A percentile compares a stretch with the other conserved stretches of the same genome.
phyloP scores from a whole-genome alignment of 2,797 vertebrate species.

The Cercopithecus petaurista region DNA sequence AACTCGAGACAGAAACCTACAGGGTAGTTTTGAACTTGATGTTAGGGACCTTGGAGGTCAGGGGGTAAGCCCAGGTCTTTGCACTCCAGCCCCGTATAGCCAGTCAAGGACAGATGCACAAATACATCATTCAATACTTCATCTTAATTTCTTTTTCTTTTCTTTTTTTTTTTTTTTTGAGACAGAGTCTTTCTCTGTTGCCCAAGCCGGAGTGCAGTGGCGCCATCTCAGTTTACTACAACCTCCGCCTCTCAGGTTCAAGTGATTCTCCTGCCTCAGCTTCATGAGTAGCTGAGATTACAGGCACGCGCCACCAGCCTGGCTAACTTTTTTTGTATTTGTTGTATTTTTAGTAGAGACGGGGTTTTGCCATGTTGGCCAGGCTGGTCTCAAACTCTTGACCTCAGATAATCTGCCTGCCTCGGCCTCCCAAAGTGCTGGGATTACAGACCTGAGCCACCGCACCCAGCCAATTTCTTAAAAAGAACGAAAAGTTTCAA shows the following conservation, averaged over 20 bases:
- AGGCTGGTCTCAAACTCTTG: not conserved
- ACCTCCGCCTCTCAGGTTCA: not conserved
- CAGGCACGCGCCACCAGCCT: rapidly evolving
- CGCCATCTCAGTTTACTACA: not conserved
- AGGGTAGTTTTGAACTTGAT: not conserved
- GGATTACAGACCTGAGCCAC: not conserved
- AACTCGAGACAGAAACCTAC: not conserved
- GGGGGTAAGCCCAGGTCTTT: conserved; percentile 36
- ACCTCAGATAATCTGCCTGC: not conserved
- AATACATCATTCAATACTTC: not conserved
- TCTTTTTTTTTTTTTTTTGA: not conserved
- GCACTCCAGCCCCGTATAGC: not conserved
- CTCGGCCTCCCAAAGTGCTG: not conserved
- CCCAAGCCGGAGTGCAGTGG: not conserved
- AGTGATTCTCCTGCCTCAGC: not conserved
- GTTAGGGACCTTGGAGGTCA: conserved; percentile 54
- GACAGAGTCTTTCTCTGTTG: not conserved
- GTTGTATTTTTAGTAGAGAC: not conserved
- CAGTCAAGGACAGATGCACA: not conserved
- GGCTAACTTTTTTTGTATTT: not conserved
- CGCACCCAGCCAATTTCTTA: not conserved
- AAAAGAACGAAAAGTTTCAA: not conserved
- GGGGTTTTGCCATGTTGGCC: not conserved
- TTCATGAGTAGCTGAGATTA: not conserved
- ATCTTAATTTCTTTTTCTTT: not conserved